Evolutionary conservation across 1,140 invertebrate species (phyloP).

Genomic region (Meloidogyne chitwoodi): DNA sequence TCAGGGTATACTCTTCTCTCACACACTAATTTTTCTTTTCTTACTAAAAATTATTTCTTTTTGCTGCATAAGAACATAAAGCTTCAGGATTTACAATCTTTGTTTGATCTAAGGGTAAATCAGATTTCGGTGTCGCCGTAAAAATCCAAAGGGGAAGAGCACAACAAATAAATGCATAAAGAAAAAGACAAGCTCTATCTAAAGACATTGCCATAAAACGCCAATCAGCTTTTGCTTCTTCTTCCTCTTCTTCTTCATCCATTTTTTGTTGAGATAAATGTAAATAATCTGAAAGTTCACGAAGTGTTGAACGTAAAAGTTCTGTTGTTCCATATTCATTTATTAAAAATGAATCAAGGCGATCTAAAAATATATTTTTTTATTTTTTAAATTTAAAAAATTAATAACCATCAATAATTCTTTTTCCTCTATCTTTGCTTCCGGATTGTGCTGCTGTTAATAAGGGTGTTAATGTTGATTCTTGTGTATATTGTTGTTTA

Average conservation of each 20-base stretch:
- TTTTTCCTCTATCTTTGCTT: not conserved
- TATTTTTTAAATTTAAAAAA: not conserved
- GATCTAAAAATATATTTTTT: not conserved
- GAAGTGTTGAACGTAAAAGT: slow-evolving; percentile 25
- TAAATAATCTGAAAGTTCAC: slow-evolving; percentile 32
- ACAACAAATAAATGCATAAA: slow-evolving; percentile 23
- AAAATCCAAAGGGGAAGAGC: slow-evolving; percentile 21
- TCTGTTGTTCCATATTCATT: slow-evolving; percentile 7
- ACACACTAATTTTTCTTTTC: too few relatives aligned
- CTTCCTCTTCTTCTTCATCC: slow-evolving; percentile 36
- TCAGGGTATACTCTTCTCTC: too few relatives aligned
- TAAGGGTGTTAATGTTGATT: not conserved
- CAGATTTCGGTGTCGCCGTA: slow-evolving; percentile 7
- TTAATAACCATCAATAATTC: not conserved
- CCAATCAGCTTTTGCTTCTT: slow-evolving; percentile 32
- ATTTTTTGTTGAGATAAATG: slow-evolving; percentile 30
- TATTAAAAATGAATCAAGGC: slow-evolving; percentile 5
- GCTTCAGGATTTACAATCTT: not conserved
- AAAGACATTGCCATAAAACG: slow-evolving; percentile 37
- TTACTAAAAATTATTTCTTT: too few relatives aligned
- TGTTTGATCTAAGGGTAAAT: not conserved
- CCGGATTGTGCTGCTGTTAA: not conserved
- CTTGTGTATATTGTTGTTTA: not conserved
- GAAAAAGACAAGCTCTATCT: slow-evolving; percentile 30
- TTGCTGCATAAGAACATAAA: not conserved